A percentile compares a stretch with the other conserved stretches of the same genome.
Conservation (phyloP, 1,140 invertebrate species). For the Himalopsyche phryganea region DNA sequence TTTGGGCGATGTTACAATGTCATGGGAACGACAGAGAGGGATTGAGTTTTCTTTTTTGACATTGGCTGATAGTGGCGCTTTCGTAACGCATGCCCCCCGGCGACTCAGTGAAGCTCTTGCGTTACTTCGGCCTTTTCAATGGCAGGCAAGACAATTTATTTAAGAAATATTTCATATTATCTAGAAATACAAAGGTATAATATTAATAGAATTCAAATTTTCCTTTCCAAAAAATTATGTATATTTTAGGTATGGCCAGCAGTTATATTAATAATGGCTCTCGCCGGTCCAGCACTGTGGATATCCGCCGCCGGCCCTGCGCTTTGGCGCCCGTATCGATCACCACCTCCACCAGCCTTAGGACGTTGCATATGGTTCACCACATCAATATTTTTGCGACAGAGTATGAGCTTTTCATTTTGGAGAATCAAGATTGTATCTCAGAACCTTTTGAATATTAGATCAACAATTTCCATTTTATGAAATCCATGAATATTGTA, state of each 20-base stretch:
- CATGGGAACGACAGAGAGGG: conserved; percentile 61
- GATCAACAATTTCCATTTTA: too few relatives aligned
- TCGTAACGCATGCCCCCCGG: conserved; percentile 65
- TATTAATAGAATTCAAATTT: too few relatives aligned
- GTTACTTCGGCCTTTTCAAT: conserved; percentile 64
- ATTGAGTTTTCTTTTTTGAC: conserved; percentile 71
- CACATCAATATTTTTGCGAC: conserved; percentile 61
- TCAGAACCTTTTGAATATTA: too few relatives aligned
- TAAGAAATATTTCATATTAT: too few relatives aligned
- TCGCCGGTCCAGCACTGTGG: conserved; percentile 57
- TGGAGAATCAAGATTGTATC: neutral
- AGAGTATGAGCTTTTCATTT: conserved; percentile 52
- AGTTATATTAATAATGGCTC: conserved; percentile 51
- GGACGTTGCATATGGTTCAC: conserved; percentile 64
- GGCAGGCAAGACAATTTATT: conserved; percentile 56
- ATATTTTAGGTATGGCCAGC: conserved; percentile 59
- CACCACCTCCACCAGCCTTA: conserved; percentile 7
- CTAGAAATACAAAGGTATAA: too few relatives aligned
- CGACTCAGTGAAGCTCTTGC: conserved; percentile 66
- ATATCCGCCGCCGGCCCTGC: conserved; percentile 54
- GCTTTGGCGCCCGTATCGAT: conserved; percentile 44
- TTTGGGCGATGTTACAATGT: conserved; percentile 65
- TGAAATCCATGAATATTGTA: too few relatives aligned
- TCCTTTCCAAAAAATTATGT: too few relatives aligned
- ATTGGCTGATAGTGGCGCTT: conserved; percentile 66